phyloP scores from a whole-genome alignment of 2,888 invertebrate genomes.

The Lottia scabra region DNA sequence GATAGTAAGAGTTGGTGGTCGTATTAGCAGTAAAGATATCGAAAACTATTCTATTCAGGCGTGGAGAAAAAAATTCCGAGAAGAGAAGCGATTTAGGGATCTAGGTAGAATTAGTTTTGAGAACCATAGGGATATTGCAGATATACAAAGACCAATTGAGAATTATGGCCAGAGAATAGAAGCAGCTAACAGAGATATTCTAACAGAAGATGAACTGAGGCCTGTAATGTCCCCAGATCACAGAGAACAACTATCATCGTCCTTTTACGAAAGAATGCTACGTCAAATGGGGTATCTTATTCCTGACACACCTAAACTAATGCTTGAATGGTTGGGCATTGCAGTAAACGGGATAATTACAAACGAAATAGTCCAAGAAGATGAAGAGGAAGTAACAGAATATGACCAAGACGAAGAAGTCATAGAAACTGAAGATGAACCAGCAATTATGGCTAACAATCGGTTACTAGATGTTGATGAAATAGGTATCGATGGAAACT shows the following conservation, averaged over 20 bases:
- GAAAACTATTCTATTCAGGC: constrained; percentile 32
- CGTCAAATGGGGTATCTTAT: neutral
- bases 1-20: constrained; percentile 62
- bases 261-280: neutral
- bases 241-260: neutral
- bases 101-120: neutral
- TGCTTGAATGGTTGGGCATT: neutral
- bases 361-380: neutral
- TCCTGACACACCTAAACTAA: neutral
- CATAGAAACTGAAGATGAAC: neutral
- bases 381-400: neutral
- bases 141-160: neutral
- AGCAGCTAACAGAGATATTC: constrained; percentile 21
- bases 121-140: neutral
- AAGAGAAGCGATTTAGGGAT: neutral
- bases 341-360: neutral
- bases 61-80: neutral
- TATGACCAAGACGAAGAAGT: constrained; percentile 10
- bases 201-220: constrained; percentile 29
- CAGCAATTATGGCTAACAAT: neutral
- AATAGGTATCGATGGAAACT: neutral
- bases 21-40: constrained; percentile 47
- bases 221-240: neutral
- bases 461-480: neutral
- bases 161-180: neutral